Base-by-base conservation (phyloP, 2,888 invertebrate genomes). In the Latheticus oryzae region DNA sequence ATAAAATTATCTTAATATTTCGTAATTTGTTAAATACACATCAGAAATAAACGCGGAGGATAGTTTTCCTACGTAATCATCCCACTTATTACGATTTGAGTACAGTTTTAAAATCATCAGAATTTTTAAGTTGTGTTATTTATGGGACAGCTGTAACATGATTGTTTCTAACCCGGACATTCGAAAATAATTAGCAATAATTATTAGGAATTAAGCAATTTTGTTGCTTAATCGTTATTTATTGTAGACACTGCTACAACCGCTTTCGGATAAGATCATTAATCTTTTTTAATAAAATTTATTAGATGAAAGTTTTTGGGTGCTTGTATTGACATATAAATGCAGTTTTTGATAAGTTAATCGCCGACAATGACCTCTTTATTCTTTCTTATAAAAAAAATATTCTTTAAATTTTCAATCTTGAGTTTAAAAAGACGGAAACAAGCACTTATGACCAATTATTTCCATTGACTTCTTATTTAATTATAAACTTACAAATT, bases 1-100 rank as follows among this genome's bases (percentile, higher is more conserved):
- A 28, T 28, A 12, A n/a, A n/a, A n/a, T n/a, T 28, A 11, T 12
- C 9, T 1, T 28, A 12, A 28, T 5, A 28, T 40, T 40, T 40
- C 40, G 40, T 26, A 40, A 40, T 40, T 21, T 38, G 28, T 28
- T 28, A 1, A 24, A 40, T 15, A 40, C 35, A 35, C 8, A 17
- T 16, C 32, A 11, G 12, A 32, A 32, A 2, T 17, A 13, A 35
- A 11, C 17, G 26, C 15, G 28, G 26, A 42, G 16, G 42, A 26
- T 38, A 38, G 5, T 38, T 38, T 38, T 42, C 42, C 42, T 28
- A 42, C 42, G 42, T 42, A 28, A 28, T 42, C 42, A 16, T 40
- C 42, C 42, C 28, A 42, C 42, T 38, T 37, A 37, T 8, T 17
- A 9, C 11, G 16, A 5, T 8, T 28, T 42, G 26, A 16, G 8